A percentile compares a stretch with the other conserved stretches of the same genome.
phyloP scores from a whole-genome alignment of 2,888 invertebrate genomes.

The Lochmaea crataegi region DNA sequence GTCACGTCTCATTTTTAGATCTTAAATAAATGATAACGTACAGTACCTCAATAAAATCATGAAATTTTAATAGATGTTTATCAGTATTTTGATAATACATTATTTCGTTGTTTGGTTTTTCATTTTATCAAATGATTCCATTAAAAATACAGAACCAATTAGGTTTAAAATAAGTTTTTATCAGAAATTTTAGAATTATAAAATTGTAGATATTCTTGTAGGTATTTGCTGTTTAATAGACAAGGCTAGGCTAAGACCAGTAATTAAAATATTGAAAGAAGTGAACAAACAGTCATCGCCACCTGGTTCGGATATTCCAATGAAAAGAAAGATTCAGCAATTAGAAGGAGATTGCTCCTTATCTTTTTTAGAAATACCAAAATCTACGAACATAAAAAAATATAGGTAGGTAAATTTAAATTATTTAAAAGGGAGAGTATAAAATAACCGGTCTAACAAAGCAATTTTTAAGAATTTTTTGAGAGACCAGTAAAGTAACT shows the following conservation, averaged over 20 bases:
- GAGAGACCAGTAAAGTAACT: too few species aligned
- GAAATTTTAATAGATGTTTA: too few species aligned
- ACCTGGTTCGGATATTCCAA: background rate
- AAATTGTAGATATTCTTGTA: background rate
- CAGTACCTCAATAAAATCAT: too few species aligned
- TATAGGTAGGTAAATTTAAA: background rate
- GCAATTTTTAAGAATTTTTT: too few species aligned
- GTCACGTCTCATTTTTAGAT: too few species aligned
- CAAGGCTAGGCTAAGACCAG: background rate
- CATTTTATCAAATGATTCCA: too few species aligned
- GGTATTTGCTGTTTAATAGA: background rate
- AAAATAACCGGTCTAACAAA: too few species aligned
- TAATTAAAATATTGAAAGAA: background rate
- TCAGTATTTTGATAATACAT: too few species aligned
- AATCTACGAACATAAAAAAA: background rate
- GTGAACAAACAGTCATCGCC: background rate
- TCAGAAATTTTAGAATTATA: background rate
- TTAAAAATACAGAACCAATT: too few species aligned
- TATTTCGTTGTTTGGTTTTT: too few species aligned
- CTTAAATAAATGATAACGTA: too few species aligned
- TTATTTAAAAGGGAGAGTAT: too few species aligned
- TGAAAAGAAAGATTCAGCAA: background rate
- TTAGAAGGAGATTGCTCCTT: background rate
- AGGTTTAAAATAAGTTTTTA: background rate
- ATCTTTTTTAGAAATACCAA: background rate